These are phyloP conservation scores for Drosophila hamatofila DNA, from an alignment of 2,888 invertebrate genomes.

Conservation along the genomic window DNA sequence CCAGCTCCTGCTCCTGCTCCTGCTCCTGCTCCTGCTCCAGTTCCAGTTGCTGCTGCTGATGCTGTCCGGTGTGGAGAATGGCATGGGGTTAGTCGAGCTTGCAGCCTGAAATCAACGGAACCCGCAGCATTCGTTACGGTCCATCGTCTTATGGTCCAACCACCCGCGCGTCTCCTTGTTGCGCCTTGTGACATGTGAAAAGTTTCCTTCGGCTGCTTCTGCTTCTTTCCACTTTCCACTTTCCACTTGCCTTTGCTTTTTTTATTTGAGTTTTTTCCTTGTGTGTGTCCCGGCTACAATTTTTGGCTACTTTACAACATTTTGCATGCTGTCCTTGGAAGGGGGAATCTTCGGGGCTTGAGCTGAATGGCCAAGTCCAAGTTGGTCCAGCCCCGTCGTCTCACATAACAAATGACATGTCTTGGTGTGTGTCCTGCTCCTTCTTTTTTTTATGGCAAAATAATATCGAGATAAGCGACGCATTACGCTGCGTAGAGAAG, in stretches of 20 bases:
- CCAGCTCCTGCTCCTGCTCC: slow-evolving; percentile 2
- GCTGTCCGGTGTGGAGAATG: slow-evolving; percentile 28
- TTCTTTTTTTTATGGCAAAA: slow-evolving; percentile 70
- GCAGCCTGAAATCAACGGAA: slow-evolving; percentile 75
- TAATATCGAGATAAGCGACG: slow-evolving; percentile 77
- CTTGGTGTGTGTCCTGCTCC: slow-evolving; percentile 31
- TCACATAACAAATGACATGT: slow-evolving; percentile 74
- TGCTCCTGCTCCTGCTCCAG: not conserved
- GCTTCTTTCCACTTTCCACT: slow-evolving; percentile 7
- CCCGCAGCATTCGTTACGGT: slow-evolving; percentile 82
- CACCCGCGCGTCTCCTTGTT: not conserved
- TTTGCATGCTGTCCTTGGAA: slow-evolving; percentile 52
- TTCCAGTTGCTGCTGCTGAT: slow-evolving; percentile 14
- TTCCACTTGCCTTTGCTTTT: slow-evolving; percentile 30
- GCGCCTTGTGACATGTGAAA: slow-evolving; percentile 67
- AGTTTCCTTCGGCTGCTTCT: slow-evolving; percentile 49
- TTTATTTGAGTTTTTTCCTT: slow-evolving; percentile 51
- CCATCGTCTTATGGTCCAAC: slow-evolving; percentile 45
- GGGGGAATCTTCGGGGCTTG: not conserved
- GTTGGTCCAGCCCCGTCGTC: slow-evolving; percentile 28
- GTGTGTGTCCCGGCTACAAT: slow-evolving; percentile 39
- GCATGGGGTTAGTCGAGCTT: slow-evolving; percentile 4
- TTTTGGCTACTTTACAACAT: slow-evolving; percentile 67
- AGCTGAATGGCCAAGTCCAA: slow-evolving; percentile 5
- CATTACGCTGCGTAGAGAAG: slow-evolving; percentile 49